phyloP scores from a whole-genome alignment of 30 jellyfish, hydroid and myxozoan species.

The Cassiopea andromeda region DNA sequence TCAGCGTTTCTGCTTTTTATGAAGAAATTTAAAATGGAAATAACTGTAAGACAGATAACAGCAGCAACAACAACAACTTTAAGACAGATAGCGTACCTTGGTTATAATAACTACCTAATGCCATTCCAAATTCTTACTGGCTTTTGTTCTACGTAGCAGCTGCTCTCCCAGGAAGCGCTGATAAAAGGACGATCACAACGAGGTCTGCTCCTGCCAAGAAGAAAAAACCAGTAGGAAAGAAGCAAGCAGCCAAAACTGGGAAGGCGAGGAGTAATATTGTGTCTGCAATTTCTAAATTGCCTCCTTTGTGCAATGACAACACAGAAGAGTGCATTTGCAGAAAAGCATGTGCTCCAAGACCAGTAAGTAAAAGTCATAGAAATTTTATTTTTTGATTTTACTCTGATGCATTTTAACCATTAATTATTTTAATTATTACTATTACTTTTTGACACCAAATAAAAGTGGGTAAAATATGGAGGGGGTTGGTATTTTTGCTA shows the following conservation, averaged over 20 bases:
- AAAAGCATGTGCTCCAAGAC: slow-evolving; percentile 80
- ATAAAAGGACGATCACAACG: slow-evolving; percentile 1
- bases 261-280: slow-evolving; percentile 64
- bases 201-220: slow-evolving; percentile 32
- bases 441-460: no score
- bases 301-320: slow-evolving; percentile 62
- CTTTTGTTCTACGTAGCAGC: slow-evolving; percentile 1
- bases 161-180: slow-evolving; percentile 51
- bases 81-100: no score
- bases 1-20: no score
- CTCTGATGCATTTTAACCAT: neutral
- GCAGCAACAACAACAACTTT: no score
- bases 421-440: no score
- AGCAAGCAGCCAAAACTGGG: slow-evolving; percentile 30
- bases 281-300: slow-evolving; percentile 62
- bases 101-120: no score
- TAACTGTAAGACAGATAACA: no score
- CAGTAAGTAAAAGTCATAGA: slow-evolving; percentile 24
- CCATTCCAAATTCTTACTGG: no score
- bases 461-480: no score
- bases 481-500: no score
- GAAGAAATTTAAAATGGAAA: no score
- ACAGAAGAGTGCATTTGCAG: slow-evolving; percentile 70
- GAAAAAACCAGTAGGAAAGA: slow-evolving; percentile 10
- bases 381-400: neutral